Percentiles rank a stretch among this genome's conserved stretches.
Evolutionary conservation across 1,140 invertebrate genomes (phyloP).

Genomic region (Cyrtorhinus lividipennis): DNA sequence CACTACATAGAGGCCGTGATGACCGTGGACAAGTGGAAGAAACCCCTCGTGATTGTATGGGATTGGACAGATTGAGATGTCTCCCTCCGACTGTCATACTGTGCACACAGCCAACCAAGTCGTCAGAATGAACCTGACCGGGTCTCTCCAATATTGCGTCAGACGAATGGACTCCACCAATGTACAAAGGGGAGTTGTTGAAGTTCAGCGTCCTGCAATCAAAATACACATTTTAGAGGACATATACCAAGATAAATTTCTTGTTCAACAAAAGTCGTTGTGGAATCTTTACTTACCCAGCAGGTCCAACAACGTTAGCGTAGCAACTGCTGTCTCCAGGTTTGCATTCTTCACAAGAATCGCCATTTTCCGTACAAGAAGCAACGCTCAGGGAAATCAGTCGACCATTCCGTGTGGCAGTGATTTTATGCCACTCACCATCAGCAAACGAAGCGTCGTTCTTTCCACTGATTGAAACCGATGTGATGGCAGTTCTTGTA

Average conservation of each 20-base stretch:
- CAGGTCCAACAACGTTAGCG: conserved; percentile 64
- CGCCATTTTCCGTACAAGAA: conserved; percentile 66
- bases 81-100: conserved; percentile 76
- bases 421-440: conserved; percentile 81
- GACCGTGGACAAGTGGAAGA: conserved; percentile 54
- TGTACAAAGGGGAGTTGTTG: conserved; percentile 67
- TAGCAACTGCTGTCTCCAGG: conserved; percentile 67
- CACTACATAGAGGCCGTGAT: conserved; percentile 40
- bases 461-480: conserved; percentile 44
- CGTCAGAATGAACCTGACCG: conserved; percentile 77
- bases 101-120: conserved; percentile 84
- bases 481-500: conserved; percentile 67
- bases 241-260: not conserved
- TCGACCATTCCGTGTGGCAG: conserved; percentile 72
- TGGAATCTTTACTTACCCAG: conserved; percentile 69
- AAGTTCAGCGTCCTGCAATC: conserved; percentile 72
- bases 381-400: conserved; percentile 71
- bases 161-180: conserved; percentile 70
- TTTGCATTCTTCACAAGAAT: conserved; percentile 67
- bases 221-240: not conserved
- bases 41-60: conserved; percentile 52
- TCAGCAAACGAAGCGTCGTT: conserved; percentile 50
- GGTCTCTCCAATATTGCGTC: conserved; percentile 71
- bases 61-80: conserved; percentile 58
- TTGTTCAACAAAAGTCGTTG: not conserved